Evolutionary conservation across 30 jellyfish, hydroid and myxozoan species (phyloP), one percentile per base, ranked within the genome.

Genomic region (Calvadosia cruxmelitensis): DNA sequence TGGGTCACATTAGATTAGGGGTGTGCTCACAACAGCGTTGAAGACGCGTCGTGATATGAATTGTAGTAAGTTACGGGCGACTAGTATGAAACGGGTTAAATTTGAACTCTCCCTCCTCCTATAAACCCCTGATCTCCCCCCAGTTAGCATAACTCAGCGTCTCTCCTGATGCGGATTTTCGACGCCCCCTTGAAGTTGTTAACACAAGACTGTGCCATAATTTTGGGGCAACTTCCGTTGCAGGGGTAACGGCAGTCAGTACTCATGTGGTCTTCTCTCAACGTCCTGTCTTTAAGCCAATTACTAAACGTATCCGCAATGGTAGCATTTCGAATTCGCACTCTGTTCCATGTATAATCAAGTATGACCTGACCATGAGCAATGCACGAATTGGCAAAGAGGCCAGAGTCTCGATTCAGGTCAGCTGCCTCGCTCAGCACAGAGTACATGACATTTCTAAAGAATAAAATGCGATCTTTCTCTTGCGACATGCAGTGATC

Each of bases 341-440:
- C 93, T 24, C 82, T 82, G 0, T 93, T 66, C 96, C 96, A 87
- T 25, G 96, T 87, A 65, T 87, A 87, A 49, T 87, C 96, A 34
- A 87, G 78, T 35, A 87, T 87, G 1, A 68, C 96, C 66, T 87
- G 96, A 2, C 96, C 96, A 72, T 87, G 96, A 29, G 83, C 96
- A 28, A 87, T 52, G 67, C 96, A 87, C n/a, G 96, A 87, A 70
- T 87, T 81, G 1, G 94, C 96, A 76, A 69, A 87, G 28, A 87
- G 75, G 5, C 96, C 96, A 36, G 81, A 66, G 32, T 72, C 79
- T 2, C 70, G 68, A 34, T 66, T 52, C 7, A 31, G 49, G 25
- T 52, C 50, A 3, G 52, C 23, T 26, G 90, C 73, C 30, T 87
- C 73, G 29, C 33, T 75, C 24, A 87, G 29, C 26, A 50, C 61